Evolutionary conservation across 2,113 vertebrate genomes (phyloP).

Genomic region (Gnathonemus longibarbis): DNA sequence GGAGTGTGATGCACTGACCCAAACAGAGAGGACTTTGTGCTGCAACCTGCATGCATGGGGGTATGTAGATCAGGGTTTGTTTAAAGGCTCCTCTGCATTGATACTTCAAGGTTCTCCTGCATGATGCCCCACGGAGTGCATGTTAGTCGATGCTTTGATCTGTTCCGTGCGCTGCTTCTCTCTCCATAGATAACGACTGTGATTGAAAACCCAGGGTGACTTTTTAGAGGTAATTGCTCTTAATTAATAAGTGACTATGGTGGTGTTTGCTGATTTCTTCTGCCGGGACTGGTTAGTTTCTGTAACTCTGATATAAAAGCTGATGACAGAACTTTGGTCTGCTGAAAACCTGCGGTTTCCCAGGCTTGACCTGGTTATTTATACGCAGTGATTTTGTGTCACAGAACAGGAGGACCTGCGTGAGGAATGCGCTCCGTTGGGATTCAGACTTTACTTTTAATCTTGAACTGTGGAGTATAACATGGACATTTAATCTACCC

Average conservation of each 20-base stretch:
- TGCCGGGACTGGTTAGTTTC: neutral
- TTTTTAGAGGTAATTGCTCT: slow-evolving; percentile 46
- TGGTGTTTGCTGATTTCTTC: neutral
- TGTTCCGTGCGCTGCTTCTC: neutral
- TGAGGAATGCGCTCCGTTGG: slow-evolving; percentile 35
- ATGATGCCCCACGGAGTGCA: neutral
- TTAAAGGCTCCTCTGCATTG: slow-evolving; percentile 52
- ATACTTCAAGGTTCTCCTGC: slow-evolving; percentile 38
- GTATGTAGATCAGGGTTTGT: slow-evolving; percentile 52
- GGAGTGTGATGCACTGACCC: neutral
- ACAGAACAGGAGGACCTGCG: slow-evolving; percentile 25
- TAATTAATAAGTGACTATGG: slow-evolving; percentile 28
- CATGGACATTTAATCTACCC: slow-evolving; percentile 54
- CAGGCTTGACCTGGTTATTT: neutral
- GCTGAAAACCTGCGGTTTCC: neutral
- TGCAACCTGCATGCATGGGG: neutral
- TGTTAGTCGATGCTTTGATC: neutral
- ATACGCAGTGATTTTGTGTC: slow-evolving; percentile 18
- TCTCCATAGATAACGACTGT: neutral
- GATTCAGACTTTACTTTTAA: slow-evolving; percentile 58
- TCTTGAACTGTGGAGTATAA: slow-evolving; percentile 51
- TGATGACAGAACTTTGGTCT: neutral
- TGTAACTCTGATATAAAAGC: neutral
- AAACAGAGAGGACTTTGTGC: neutral
- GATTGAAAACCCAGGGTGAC: slow-evolving; percentile 46